Conservation (phyloP, 2,797 vertebrate species). For the Iguana delicatissima region DNA sequence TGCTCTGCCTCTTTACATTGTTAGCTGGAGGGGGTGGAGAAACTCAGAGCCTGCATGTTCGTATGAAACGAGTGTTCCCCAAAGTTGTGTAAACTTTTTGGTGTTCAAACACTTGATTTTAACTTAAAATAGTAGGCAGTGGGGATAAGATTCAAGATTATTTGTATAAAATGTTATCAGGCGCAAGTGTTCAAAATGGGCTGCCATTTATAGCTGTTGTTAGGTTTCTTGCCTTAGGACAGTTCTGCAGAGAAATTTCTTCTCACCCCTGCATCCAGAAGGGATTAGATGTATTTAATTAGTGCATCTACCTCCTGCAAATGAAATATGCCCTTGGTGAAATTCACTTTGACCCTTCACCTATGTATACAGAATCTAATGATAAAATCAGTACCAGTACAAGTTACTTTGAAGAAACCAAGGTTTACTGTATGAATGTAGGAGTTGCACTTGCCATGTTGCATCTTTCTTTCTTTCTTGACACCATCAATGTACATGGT, state of each 20-base stretch:
- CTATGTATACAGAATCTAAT: not conserved
- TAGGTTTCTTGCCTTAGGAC: not conserved
- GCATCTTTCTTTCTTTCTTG: not conserved
- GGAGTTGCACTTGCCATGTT: not conserved
- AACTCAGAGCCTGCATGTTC: not conserved
- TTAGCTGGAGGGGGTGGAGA: not conserved
- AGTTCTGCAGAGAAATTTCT: not conserved
- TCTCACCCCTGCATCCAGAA: too few relatives aligned
- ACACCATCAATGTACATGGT: too few relatives aligned
- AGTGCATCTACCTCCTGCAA: not conserved
- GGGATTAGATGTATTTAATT: not conserved
- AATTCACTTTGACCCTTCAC: not conserved
- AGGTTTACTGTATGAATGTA: not conserved
- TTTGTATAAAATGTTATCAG: not conserved
- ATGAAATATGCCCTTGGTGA: too few relatives aligned
- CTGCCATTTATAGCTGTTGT: not conserved
- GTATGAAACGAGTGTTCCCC: not conserved
- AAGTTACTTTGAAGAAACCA: not conserved
- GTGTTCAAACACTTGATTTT: not conserved
- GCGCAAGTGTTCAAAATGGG: not conserved
- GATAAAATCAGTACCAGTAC: not conserved
- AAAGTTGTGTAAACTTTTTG: not conserved
- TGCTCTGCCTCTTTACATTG: too few relatives aligned
- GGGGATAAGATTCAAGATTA: not conserved
- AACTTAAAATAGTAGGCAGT: not conserved